phyloP scores from a whole-genome alignment of 2,113 vertebrate species.

The Penelope pileata region DNA sequence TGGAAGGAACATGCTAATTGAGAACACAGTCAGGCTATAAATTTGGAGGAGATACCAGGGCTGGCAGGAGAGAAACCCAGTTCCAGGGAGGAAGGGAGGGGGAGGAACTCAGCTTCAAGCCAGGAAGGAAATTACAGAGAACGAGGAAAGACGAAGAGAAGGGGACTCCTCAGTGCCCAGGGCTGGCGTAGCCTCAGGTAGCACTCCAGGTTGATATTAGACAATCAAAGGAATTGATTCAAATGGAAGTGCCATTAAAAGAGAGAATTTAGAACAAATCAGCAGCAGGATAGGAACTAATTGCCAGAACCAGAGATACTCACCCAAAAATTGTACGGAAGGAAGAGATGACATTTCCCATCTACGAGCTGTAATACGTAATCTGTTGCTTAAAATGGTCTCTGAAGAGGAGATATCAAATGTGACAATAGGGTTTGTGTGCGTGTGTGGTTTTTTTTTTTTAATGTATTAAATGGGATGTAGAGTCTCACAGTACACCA shows the following conservation, averaged over 20 bases:
- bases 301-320: slow-evolving; percentile 27
- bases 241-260: background rate
- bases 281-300: background rate
- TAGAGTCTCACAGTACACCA: background rate
- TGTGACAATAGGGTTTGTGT: background rate
- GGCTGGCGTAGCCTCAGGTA: slow-evolving; percentile 14
- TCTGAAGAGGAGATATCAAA: background rate
- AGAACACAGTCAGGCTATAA: slow-evolving; percentile 48
- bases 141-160: background rate
- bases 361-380: background rate
- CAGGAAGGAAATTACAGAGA: background rate
- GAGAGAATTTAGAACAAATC: background rate
- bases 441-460: too few species aligned
- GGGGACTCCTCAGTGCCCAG: background rate
- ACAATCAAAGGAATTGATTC: slow-evolving; percentile 43
- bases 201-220: background rate
- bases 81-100: background rate
- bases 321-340: background rate
- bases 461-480: background rate
- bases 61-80: slow-evolving; percentile 35
- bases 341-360: background rate
- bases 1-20: slow-evolving; percentile 64
- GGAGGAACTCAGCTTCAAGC: background rate
- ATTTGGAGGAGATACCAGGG: background rate
- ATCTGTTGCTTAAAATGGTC: background rate